A percentile compares a stretch with the other conserved stretches of the same genome.
Evolutionary conservation across 2,113 vertebrate species (phyloP).

Genomic region (Nyctibius bracteatus): DNA sequence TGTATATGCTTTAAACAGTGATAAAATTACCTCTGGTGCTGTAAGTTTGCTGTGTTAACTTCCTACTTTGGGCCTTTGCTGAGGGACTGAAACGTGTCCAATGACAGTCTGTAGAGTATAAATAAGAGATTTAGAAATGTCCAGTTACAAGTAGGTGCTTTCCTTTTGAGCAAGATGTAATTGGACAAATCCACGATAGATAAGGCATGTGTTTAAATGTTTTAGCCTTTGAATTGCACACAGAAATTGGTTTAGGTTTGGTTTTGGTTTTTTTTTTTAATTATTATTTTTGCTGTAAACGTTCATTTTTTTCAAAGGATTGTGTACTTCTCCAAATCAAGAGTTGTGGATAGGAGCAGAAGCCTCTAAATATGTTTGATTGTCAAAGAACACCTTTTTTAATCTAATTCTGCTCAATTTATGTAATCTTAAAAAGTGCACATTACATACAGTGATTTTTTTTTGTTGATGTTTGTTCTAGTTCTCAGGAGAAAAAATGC

Average conservation of each 20-base stretch:
- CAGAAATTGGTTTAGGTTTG: not conserved
- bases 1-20: not conserved
- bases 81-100: not conserved
- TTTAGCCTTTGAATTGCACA: not conserved
- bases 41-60: not conserved
- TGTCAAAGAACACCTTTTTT: not conserved
- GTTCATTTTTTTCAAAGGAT: accelerated
- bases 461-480: not conserved
- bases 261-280: not conserved
- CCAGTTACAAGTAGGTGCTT: not conserved
- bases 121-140: not conserved
- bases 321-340: not conserved
- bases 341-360: not conserved
- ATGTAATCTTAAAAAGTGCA: not conserved
- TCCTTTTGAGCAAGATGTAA: not conserved
- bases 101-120: not conserved
- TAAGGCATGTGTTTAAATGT: not conserved
- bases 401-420: not conserved
- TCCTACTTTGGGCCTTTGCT: not conserved
- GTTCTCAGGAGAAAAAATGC: not conserved
- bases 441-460: not conserved
- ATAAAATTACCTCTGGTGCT: not conserved
- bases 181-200: not conserved
- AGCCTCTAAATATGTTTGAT: not conserved
- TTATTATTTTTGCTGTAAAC: not conserved